Percentiles rank a stretch among this genome's conserved stretches.
Conservation (phyloP, 2,113 vertebrate species). For the Poecile atricapillus region DNA sequence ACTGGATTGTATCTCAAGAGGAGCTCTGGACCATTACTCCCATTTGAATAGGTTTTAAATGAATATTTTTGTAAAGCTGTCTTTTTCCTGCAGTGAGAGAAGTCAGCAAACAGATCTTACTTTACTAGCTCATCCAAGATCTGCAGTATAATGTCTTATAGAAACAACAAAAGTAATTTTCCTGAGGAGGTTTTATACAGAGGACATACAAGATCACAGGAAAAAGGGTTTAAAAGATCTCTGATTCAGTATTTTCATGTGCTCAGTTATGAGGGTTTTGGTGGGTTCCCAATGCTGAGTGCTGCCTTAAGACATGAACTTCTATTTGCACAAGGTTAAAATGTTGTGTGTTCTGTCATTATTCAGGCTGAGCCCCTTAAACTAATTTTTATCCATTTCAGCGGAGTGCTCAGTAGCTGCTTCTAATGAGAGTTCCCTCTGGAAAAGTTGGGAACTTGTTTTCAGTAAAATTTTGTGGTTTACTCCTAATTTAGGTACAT, state of each 20-base stretch:
- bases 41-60: background rate
- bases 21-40: background rate
- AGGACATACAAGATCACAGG: background rate
- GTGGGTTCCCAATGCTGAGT: background rate
- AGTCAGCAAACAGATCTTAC: background rate
- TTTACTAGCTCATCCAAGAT: background rate
- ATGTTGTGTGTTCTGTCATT: rapidly evolving
- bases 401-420: background rate
- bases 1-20: background rate
- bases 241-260: background rate
- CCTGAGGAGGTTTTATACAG: background rate
- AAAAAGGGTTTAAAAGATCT: background rate
- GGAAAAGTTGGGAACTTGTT: background rate
- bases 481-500: background rate
- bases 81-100: background rate
- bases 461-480: background rate
- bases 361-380: background rate
- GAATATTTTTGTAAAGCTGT: background rate
- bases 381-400: background rate
- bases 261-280: rapidly evolving
- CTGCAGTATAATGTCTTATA: background rate
- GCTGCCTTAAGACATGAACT: background rate
- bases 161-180: background rate
- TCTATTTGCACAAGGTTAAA: background rate
- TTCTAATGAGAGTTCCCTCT: background rate